Conservation (phyloP, 2,888 invertebrate genomes). For the Stegana nigrithorax region DNA sequence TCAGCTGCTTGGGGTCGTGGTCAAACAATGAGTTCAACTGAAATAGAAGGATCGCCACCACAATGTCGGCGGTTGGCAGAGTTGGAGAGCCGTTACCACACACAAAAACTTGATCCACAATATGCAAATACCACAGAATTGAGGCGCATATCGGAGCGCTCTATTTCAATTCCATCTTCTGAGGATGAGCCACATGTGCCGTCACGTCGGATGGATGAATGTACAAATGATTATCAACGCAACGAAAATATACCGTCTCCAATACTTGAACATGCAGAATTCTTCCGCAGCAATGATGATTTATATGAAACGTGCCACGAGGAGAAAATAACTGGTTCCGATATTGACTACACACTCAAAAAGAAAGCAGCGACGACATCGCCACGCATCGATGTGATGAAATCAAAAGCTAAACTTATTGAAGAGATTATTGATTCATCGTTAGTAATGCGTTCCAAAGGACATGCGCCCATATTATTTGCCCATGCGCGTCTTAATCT, state of each 20-base stretch:
- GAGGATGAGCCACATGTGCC: slow-evolving; percentile 78
- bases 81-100: slow-evolving; percentile 76
- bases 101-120: slow-evolving; percentile 75
- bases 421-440: slow-evolving; percentile 79
- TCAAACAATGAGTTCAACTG: slow-evolving; percentile 82
- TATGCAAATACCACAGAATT: slow-evolving; percentile 76
- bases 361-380: slow-evolving; percentile 52
- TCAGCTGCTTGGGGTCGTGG: slow-evolving; percentile 77
- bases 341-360: slow-evolving; percentile 70
- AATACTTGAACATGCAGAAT: slow-evolving; percentile 74
- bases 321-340: slow-evolving; percentile 71
- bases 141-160: slow-evolving; percentile 78
- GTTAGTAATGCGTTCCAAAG: slow-evolving; percentile 75
- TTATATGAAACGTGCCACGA: slow-evolving; percentile 64
- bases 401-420: slow-evolving; percentile 72
- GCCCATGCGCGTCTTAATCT: slow-evolving; percentile 83
- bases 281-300: slow-evolving; percentile 73
- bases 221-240: slow-evolving; percentile 73
- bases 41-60: slow-evolving; percentile 82
- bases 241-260: slow-evolving; percentile 76
- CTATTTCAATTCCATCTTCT: slow-evolving; percentile 81
- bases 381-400: slow-evolving; percentile 42
- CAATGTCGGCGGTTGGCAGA: slow-evolving; percentile 77
- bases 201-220: slow-evolving; percentile 71
- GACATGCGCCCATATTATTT: slow-evolving; percentile 82